Evolutionary conservation across 1,140 invertebrate genomes (phyloP).

Genomic region (Tribolium madens): DNA sequence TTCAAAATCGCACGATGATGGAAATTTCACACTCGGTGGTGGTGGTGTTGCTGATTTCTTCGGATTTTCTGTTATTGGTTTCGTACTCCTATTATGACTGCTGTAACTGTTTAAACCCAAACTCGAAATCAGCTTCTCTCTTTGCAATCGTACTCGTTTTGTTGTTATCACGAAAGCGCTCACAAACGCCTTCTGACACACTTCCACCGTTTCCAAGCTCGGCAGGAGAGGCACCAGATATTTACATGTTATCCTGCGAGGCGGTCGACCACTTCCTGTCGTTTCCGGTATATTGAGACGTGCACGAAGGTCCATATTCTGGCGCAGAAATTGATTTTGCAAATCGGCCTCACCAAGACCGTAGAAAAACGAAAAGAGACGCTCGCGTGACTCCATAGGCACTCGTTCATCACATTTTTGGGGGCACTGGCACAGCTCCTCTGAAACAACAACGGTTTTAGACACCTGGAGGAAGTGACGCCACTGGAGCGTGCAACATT

Average conservation of each 20-base stretch:
- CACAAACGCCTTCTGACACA: conserved; percentile 70
- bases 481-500: too few species aligned
- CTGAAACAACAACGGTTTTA: conserved; percentile 57
- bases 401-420: conserved; percentile 69
- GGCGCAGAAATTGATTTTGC: conserved; percentile 67
- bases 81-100: conserved; percentile 58
- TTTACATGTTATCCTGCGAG: conserved; percentile 68
- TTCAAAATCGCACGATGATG: conserved; percentile 35
- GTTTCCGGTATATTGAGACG: conserved; percentile 62
- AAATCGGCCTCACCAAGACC: conserved; percentile 65
- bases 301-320: conserved; percentile 66
- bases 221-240: conserved; percentile 66
- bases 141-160: conserved; percentile 67
- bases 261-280: conserved; percentile 61
- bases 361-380: conserved; percentile 67
- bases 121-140: conserved; percentile 67
- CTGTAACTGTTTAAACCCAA: conserved; percentile 63
- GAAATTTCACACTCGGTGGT: conserved; percentile 8
- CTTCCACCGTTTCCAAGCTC: conserved; percentile 64
- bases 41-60: too few species aligned
- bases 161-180: conserved; percentile 69
- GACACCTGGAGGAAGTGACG: not conserved
- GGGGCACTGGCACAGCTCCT: conserved; percentile 69
- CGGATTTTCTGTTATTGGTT: too few species aligned
- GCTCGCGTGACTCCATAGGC: conserved; percentile 64